These are phyloP conservation scores for Tachina lurida DNA, from an alignment of 2,888 invertebrate species.

Conservation along the genomic window DNA sequence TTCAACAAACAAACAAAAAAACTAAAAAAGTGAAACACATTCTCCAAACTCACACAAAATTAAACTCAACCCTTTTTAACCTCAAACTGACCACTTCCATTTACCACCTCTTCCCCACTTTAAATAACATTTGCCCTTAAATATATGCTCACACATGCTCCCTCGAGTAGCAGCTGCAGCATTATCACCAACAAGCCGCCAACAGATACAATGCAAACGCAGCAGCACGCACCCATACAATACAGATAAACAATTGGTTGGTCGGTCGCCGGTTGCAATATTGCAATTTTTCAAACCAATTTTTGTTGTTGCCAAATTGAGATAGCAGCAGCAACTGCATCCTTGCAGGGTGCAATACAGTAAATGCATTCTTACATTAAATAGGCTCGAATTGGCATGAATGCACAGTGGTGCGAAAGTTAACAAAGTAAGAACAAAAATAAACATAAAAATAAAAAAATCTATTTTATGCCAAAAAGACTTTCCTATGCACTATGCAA, in stretches of 20 bases:
- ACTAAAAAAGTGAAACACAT: constrained; percentile 22
- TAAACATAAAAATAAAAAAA: neutral
- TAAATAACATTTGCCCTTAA: neutral
- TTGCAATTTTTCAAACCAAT: constrained; percentile 21
- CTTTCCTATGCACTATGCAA: too few species aligned
- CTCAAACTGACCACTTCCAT: constrained; percentile 19
- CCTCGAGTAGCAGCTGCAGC: neutral
- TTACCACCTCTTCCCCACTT: neutral
- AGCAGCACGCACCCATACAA: constrained; percentile 61
- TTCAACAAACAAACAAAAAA: constrained; percentile 13
- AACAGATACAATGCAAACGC: constrained; percentile 34
- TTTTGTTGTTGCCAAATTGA: neutral
- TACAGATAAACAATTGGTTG: constrained; percentile 45
- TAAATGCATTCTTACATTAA: constrained; percentile 52
- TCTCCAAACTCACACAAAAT: neutral
- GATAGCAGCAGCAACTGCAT: constrained; percentile 43
- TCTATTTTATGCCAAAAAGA: too few species aligned
- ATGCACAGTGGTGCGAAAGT: constrained; percentile 10
- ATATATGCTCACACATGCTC: constrained; percentile 4
- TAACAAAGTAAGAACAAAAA: neutral
- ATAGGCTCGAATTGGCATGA: constrained; percentile 6
- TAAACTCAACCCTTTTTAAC: constrained; percentile 17
- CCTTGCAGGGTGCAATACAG: constrained; percentile 46
- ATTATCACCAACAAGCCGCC: neutral
- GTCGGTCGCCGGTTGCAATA: constrained; percentile 54